phyloP scores from a whole-genome alignment of 2,888 invertebrate species.

The Scaptomyza caliginosa region DNA sequence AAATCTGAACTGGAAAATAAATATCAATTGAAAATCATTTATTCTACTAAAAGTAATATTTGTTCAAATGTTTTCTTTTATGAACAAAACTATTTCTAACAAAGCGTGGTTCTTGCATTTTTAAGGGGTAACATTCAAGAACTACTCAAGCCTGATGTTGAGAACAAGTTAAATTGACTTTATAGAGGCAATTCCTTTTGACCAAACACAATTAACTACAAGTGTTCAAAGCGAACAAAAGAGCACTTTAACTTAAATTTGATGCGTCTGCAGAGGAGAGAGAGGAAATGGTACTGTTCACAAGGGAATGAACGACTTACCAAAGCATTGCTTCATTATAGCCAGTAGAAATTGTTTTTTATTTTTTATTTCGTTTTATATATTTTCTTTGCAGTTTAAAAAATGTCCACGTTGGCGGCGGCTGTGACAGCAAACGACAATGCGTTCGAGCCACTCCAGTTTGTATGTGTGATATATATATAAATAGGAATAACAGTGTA shows the following conservation, averaged over 20 bases:
- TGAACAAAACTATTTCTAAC: background rate
- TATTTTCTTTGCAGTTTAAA: slow-evolving; percentile 70
- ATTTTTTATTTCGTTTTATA: background rate
- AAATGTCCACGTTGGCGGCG: slow-evolving; percentile 31
- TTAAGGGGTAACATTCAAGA: background rate
- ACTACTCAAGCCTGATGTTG: background rate
- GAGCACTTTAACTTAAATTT: slow-evolving; percentile 58
- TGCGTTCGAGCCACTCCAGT: slow-evolving; percentile 32
- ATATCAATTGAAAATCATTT: background rate
- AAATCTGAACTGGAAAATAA: background rate
- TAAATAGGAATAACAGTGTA: slow-evolving; percentile 3
- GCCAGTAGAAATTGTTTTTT: slow-evolving; percentile 54
- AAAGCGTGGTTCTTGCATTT: background rate
- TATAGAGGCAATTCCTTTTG: slow-evolving; percentile 51
- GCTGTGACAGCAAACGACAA: slow-evolving; percentile 38
- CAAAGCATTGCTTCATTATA: slow-evolving; percentile 60
- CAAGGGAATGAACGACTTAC: slow-evolving; percentile 22
- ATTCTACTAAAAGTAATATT: background rate
- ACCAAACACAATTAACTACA: slow-evolving; percentile 66
- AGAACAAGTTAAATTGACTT: slow-evolving; percentile 60
- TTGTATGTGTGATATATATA: slow-evolving; percentile 15
- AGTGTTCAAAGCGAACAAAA: slow-evolving; percentile 53
- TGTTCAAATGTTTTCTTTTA: too few relatives aligned
- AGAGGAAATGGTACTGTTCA: background rate
- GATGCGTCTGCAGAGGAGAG: slow-evolving; percentile 21